phyloP scores from a whole-genome alignment of 2,113 vertebrate genomes.

The Sialia sialis region DNA sequence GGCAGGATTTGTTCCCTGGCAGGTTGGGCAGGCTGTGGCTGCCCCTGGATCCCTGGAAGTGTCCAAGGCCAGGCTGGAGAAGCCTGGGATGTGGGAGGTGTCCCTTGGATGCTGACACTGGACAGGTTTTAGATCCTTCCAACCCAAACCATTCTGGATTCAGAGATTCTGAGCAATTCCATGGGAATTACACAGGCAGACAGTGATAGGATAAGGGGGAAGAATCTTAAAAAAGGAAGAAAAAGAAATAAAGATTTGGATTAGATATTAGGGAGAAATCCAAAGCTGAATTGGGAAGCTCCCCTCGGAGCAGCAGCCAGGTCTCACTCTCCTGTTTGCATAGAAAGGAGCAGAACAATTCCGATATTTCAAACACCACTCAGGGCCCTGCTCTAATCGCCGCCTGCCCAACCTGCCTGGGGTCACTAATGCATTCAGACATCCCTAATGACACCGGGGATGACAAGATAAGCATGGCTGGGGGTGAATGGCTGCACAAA shows the following conservation, averaged over 20 bases:
- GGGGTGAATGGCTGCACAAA: constrained; percentile 66
- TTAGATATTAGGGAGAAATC: no score
- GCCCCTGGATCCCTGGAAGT: background rate
- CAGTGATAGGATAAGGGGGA: no score
- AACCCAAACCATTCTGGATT: background rate
- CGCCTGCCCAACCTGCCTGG: constrained; percentile 47
- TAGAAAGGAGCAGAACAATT: constrained; percentile 18
- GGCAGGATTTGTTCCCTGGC: fast-evolving
- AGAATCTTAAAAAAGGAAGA: no score
- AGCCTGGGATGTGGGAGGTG: background rate
- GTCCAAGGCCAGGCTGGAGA: background rate
- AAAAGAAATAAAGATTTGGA: no score
- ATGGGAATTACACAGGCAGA: no score
- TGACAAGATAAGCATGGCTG: constrained; percentile 76
- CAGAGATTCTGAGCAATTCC: no score
- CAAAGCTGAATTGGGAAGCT: background rate
- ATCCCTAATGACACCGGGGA: constrained; percentile 64
- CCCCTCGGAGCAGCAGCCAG: background rate
- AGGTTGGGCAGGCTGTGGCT: background rate
- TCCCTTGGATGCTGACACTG: background rate
- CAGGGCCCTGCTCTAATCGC: constrained; percentile 64
- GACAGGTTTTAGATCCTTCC: fast-evolving
- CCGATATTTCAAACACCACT: constrained; percentile 64
- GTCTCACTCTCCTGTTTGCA: background rate
- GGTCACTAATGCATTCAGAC: constrained; percentile 73